Conservation (phyloP, 53 echinoderm and acorn worm genomes). For the Echinarachnius parma region DNA sequence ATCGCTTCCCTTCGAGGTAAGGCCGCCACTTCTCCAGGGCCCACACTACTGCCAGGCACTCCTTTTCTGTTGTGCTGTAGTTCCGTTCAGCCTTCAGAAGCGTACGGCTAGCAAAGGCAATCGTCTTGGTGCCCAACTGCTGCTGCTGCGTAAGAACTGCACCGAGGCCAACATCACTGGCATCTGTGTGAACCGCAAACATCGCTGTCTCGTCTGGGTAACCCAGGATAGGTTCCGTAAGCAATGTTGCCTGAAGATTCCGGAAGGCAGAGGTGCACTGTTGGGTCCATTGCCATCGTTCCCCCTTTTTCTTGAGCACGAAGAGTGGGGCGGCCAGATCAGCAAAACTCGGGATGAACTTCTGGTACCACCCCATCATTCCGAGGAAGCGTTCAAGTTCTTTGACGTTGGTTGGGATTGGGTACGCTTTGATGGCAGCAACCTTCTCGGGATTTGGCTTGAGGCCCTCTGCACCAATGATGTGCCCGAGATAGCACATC, state of each 20-base stretch:
- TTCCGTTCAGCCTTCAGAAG: constrained; percentile 42
- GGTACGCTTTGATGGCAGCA: background rate
- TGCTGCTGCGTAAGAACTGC: constrained; percentile 30
- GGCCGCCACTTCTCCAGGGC: constrained; percentile 34
- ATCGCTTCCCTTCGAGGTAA: constrained; percentile 35
- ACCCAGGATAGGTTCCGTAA: constrained; percentile 11
- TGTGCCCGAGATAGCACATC: constrained; percentile 42
- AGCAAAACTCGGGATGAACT: constrained; percentile 24
- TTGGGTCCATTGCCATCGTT: constrained; percentile 20
- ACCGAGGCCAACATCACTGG: constrained; percentile 21
- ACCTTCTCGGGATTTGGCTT: constrained; percentile 25
- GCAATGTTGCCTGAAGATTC: background rate
- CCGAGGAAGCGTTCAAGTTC: constrained; percentile 44
- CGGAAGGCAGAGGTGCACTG: constrained; percentile 30
- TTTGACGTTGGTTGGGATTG: background rate
- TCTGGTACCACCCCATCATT: constrained; percentile 32
- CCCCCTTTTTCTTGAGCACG: constrained; percentile 15
- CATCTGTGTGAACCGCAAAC: constrained; percentile 49
- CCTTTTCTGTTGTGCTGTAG: constrained; percentile 44
- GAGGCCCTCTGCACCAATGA: constrained; percentile 15
- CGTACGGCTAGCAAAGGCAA: constrained; percentile 49
- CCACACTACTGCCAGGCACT: constrained; percentile 53
- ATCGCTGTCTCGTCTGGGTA: constrained; percentile 26
- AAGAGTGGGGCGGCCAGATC: constrained; percentile 22
- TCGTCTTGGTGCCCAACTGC: constrained; percentile 1